Evolutionary conservation across 2,113 vertebrate genomes (phyloP).

Genomic region (Thomomys bottae): DNA sequence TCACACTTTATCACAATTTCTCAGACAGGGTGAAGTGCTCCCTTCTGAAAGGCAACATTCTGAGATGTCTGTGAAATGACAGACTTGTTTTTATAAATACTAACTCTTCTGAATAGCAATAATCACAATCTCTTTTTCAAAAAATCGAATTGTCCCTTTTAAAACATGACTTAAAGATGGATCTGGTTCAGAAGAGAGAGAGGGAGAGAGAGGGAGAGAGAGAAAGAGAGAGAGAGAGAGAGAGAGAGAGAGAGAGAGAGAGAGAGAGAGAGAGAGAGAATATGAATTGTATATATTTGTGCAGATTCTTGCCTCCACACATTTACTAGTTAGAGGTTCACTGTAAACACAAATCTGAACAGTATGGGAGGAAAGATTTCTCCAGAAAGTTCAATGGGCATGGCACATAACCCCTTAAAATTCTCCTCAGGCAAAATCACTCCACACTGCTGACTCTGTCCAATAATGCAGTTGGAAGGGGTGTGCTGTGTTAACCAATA

Average conservation of each 20-base stretch:
- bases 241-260: neutral
- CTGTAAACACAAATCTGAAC: constrained; percentile 31
- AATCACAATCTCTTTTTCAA: neutral
- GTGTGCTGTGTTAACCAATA: constrained; percentile 70
- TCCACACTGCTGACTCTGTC: constrained; percentile 56
- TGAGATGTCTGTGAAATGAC: constrained; percentile 30
- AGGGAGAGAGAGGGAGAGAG: neutral
- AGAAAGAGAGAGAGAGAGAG: neutral
- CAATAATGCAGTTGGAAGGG: constrained; percentile 75
- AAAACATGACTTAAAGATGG: neutral
- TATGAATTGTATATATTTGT: neutral
- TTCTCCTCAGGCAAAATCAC: constrained; percentile 58
- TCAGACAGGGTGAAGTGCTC: constrained; percentile 65
- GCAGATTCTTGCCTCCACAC: constrained; percentile 12
- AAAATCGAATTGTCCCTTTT: neutral
- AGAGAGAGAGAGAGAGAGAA: neutral
- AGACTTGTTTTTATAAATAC: constrained; percentile 40
- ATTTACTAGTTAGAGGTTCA: constrained; percentile 2
- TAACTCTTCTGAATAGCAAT: constrained; percentile 35
- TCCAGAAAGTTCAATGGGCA: constrained; percentile 32
- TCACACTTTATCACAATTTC: constrained; percentile 69
- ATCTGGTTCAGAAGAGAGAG: neutral
- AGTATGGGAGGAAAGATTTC: constrained; percentile 36
- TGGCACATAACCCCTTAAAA: constrained; percentile 54
- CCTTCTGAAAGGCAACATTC: constrained; percentile 67